A percentile compares a stretch with the other conserved stretches of the same genome.
Evolutionary conservation across 2,888 invertebrate species (phyloP).

Genomic region (Cinara cedri): DNA sequence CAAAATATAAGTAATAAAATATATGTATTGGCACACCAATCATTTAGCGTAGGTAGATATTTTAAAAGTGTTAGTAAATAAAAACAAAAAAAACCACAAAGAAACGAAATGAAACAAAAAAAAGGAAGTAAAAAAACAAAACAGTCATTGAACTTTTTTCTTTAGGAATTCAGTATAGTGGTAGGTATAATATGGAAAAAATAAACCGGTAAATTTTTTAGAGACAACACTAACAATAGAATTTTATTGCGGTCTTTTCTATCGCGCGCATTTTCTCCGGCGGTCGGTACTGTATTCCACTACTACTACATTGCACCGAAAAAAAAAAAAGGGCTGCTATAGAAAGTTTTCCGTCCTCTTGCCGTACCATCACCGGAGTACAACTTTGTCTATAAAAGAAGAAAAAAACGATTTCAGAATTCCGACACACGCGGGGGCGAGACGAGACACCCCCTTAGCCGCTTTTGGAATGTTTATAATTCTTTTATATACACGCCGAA

Average conservation of each 20-base stretch:
- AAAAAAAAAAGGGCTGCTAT: not conserved
- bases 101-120: not conserved
- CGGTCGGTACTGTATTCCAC: slow-evolving; percentile 18
- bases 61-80: no score
- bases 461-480: slow-evolving; percentile 47
- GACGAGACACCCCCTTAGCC: not conserved
- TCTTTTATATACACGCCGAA: slow-evolving; percentile 44
- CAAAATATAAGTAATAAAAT: no score
- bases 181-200: not conserved
- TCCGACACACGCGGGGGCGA: slow-evolving; percentile 35
- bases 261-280: slow-evolving; percentile 15
- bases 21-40: not conserved
- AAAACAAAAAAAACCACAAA: no score
- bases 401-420: slow-evolving; percentile 43
- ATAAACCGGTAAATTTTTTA: slow-evolving; percentile 36
- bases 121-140: slow-evolving; percentile 21
- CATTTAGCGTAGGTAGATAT: not conserved
- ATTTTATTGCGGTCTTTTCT: slow-evolving; percentile 46
- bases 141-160: slow-evolving; percentile 11
- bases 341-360: slow-evolving; percentile 39
- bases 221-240: slow-evolving; percentile 36
- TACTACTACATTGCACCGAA: not conserved
- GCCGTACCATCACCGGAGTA: not conserved
- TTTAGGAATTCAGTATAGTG: not conserved
- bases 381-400: slow-evolving; percentile 45